phyloP scores from a whole-genome alignment of 2,113 vertebrate genomes.

The Pollimyrus isidori region DNA sequence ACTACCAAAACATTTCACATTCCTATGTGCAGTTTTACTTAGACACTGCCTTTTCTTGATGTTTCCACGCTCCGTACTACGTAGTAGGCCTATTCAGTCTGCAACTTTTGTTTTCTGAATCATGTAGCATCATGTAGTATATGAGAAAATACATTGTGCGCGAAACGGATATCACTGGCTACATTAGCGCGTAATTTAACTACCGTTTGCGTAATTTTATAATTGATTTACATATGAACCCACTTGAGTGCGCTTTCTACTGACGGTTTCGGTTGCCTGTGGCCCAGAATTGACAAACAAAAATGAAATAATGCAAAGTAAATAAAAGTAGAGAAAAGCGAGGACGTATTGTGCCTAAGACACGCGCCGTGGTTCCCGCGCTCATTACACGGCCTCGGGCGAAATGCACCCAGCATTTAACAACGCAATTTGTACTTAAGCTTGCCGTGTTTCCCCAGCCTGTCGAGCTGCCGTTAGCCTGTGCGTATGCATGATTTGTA shows the following conservation, averaged over 20 bases:
- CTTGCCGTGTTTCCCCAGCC: neutral
- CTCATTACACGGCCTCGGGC: neutral
- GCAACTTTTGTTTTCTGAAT: neutral
- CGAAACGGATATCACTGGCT: neutral
- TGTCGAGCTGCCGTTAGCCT: neutral
- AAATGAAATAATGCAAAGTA: slow-evolving; percentile 66
- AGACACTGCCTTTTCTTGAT: neutral
- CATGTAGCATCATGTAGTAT: neutral
- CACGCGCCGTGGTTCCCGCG: neutral
- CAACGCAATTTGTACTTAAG: neutral
- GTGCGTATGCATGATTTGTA: neutral
- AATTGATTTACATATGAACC: neutral
- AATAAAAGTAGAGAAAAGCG: slow-evolving; percentile 59
- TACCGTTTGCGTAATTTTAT: neutral
- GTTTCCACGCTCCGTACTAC: neutral
- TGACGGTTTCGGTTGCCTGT: slow-evolving; percentile 73
- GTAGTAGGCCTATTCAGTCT: neutral
- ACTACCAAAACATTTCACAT: neutral
- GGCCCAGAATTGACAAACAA: slow-evolving; percentile 74
- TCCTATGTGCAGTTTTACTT: neutral
- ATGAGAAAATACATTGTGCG: neutral
- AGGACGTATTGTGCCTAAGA: slow-evolving; percentile 48
- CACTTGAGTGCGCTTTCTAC: slow-evolving; percentile 57
- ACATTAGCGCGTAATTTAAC: neutral
- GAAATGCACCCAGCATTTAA: neutral